Conservation (phyloP, 1,140 invertebrate species). For the Portunus trituberculatus region DNA sequence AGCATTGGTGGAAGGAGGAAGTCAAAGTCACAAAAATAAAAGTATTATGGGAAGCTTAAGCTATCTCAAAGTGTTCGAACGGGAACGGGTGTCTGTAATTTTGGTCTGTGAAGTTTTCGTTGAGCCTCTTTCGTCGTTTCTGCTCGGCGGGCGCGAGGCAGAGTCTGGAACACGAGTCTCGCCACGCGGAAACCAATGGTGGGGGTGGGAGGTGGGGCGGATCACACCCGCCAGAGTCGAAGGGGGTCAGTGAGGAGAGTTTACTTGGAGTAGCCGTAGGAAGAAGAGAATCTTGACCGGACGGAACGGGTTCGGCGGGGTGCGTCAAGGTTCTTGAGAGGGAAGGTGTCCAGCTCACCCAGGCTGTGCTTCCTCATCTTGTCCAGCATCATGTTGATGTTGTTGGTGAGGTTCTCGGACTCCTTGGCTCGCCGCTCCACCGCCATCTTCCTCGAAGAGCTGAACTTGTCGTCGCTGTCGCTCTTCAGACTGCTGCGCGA, state of each 20-base stretch:
- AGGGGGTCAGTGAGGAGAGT: neutral
- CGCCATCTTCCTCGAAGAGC: conserved; percentile 52
- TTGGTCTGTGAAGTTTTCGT: neutral
- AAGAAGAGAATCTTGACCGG: neutral
- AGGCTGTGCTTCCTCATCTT: conserved; percentile 73
- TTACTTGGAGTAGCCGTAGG: conserved; percentile 57
- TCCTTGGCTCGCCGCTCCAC: conserved; percentile 60
- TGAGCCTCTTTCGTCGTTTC: neutral
- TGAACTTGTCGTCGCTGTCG: conserved; percentile 42
- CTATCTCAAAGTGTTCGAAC: neutral
- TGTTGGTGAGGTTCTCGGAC: conserved; percentile 72
- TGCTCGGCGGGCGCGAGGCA: neutral
- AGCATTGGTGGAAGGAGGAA: neutral
- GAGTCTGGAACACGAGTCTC: neutral
- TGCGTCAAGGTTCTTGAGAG: neutral
- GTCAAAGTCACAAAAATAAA: conserved; percentile 7
- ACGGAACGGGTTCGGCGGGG: conserved; percentile 12
- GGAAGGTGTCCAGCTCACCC: conserved; percentile 51
- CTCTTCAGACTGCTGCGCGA: neutral
- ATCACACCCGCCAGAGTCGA: neutral
- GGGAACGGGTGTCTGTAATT: neutral
- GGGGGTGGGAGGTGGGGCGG: neutral
- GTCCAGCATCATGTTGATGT: conserved; percentile 71
- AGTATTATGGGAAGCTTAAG: neutral
- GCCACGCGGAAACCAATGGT: neutral